Percentiles rank a stretch among this genome's conserved stretches.
These are phyloP conservation scores for Trichopria drosophilae DNA, from an alignment of 2,888 invertebrate species.

Conservation along the genomic window DNA sequence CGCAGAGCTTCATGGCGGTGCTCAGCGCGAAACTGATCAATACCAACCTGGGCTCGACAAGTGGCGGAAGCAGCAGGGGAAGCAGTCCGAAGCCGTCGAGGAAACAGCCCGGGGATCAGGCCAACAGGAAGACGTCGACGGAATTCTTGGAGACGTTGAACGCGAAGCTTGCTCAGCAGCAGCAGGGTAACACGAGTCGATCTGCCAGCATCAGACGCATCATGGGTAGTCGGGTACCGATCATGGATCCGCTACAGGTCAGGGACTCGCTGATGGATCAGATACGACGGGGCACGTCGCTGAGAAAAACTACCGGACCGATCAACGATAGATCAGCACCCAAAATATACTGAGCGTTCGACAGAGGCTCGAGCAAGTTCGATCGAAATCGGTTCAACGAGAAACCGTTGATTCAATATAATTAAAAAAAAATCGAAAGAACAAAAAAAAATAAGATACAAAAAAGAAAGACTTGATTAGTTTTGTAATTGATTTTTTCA, in stretches of 20 bases:
- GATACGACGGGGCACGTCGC: constrained; percentile 82
- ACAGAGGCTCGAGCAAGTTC: constrained; percentile 45
- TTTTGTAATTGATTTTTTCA: no score
- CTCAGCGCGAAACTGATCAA: constrained; percentile 68
- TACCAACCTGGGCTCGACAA: constrained; percentile 34
- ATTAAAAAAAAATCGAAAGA: constrained; percentile 24
- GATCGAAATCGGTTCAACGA: neutral
- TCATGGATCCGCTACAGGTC: constrained; percentile 54
- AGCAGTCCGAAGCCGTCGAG: constrained; percentile 50
- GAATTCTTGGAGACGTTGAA: constrained; percentile 80
- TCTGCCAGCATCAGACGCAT: constrained; percentile 55
- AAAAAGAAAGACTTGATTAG: no score
- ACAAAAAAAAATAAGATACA: constrained; percentile 29
- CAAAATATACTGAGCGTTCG: constrained; percentile 83
- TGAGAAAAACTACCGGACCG: constrained; percentile 74
- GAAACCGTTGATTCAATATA: neutral
- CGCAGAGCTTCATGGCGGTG: constrained; percentile 70
- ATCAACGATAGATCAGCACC: constrained; percentile 87
- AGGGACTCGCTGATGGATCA: constrained; percentile 90
- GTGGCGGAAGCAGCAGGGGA: constrained; percentile 37
- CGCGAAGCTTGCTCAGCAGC: constrained; percentile 73
- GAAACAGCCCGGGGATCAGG: constrained; percentile 58
- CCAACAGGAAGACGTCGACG: constrained; percentile 57
- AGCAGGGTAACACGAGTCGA: constrained; percentile 57
- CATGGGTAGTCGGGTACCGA: constrained; percentile 56